Conservation (phyloP, 2,113 vertebrate species). For the Stigmatopora nigra region DNA sequence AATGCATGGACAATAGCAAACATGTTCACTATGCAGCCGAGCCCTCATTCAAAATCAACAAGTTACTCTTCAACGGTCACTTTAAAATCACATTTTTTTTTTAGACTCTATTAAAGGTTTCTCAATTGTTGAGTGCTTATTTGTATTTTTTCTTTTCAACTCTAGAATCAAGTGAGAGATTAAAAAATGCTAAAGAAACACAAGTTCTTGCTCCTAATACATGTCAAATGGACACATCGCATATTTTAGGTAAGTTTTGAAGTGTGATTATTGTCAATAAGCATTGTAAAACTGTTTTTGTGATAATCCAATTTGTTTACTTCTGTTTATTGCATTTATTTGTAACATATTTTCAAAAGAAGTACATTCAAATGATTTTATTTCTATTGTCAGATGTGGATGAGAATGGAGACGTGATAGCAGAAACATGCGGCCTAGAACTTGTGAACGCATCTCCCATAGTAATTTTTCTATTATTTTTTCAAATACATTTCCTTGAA, state of each 20-base stretch:
- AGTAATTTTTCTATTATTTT: constrained; percentile 52
- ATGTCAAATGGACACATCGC: constrained; percentile 71
- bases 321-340: background rate
- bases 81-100: background rate
- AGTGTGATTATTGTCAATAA: background rate
- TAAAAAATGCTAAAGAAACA: constrained; percentile 56
- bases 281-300: too few relatives aligned
- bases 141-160: constrained; percentile 1
- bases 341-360: background rate
- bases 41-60: constrained; percentile 31
- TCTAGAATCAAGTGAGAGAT: constrained; percentile 22
- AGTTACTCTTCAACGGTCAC: constrained; percentile 45
- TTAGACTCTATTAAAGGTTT: background rate
- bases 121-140: background rate
- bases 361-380: background rate
- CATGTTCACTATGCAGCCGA: constrained; percentile 78
- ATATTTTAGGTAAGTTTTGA: constrained; percentile 47
- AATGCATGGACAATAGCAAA: constrained; percentile 56
- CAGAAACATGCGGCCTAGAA: constrained; percentile 80
- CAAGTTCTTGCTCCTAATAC: constrained; percentile 83
- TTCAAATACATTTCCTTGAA: background rate
- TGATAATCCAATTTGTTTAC: background rate
- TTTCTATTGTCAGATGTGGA: constrained; percentile 32
- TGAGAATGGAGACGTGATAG: constrained; percentile 54
- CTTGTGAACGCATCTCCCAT: constrained; percentile 50